Evolutionary conservation across 1,140 invertebrate genomes (phyloP).

Genomic region (Saccostrea glomerata): DNA sequence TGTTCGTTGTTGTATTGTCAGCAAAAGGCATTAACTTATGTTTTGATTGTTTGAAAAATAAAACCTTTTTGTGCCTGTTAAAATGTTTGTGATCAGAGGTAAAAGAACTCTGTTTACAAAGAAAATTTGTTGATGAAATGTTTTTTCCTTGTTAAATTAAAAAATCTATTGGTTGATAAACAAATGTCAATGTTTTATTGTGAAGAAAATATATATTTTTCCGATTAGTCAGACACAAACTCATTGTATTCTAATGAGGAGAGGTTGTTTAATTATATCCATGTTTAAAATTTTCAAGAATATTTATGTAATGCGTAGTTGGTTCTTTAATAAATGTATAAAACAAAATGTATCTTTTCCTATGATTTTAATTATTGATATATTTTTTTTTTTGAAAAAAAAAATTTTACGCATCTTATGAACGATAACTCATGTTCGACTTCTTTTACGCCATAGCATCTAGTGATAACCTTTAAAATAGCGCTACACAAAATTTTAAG

Average conservation of each 20-base stretch:
- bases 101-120: background rate
- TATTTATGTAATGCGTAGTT: slow-evolving; percentile 17
- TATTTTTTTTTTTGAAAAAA: no score
- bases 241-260: background rate
- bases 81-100: background rate
- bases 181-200: background rate
- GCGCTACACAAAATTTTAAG: no score
- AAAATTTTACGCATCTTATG: no score
- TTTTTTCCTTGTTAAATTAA: background rate
- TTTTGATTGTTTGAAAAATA: background rate
- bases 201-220: slow-evolving; percentile 20
- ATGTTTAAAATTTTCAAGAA: slow-evolving; percentile 3
- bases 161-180: background rate
- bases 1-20: slow-evolving; percentile 11
- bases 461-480: no score
- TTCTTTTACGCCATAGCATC: no score
- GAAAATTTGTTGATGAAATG: background rate
- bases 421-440: no score
- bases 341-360: background rate
- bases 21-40: background rate
- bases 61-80: slow-evolving; percentile 8
- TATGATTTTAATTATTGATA: no score
- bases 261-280: slow-evolving; percentile 13
- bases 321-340: slow-evolving; percentile 20
- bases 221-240: background rate